These are phyloP conservation scores for Maniola hyperantus DNA, from an alignment of 2,888 invertebrate species.

Conservation along the genomic window DNA sequence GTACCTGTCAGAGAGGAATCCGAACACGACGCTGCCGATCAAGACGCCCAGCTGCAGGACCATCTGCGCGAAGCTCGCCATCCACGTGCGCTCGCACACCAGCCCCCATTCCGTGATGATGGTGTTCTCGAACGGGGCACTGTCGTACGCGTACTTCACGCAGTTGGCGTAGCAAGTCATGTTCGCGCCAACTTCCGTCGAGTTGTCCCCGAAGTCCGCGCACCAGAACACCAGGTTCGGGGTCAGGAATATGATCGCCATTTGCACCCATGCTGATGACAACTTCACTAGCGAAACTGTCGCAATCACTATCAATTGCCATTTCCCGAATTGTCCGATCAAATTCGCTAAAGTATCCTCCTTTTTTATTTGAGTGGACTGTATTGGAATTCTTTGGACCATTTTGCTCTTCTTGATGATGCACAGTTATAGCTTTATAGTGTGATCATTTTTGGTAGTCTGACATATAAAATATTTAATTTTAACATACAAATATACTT, in stretches of 20 bases:
- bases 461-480: no score
- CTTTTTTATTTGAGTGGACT: conserved; percentile 45
- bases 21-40: conserved; percentile 87
- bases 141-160: conserved; percentile 81
- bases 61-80: conserved; percentile 88
- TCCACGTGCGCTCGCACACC: conserved; percentile 84
- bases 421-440: neutral
- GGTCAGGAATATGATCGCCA: conserved; percentile 88
- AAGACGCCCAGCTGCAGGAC: conserved; percentile 88
- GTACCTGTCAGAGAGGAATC: conserved; percentile 89
- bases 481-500: no score
- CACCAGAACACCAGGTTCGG: conserved; percentile 84
- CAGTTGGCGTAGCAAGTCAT: conserved; percentile 81
- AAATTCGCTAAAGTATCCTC: conserved; percentile 65
- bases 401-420: conserved; percentile 45
- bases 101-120: conserved; percentile 90
- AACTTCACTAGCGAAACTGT: conserved; percentile 87
- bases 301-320: conserved; percentile 86
- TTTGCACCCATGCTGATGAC: conserved; percentile 90
- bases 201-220: conserved; percentile 53
- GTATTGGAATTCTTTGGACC: conserved; percentile 54
- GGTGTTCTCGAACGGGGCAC: conserved; percentile 85
- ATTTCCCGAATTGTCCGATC: conserved; percentile 83
- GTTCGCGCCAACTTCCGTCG: conserved; percentile 55
- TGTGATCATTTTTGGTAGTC: no score